A percentile compares a stretch with the other conserved stretches of the same genome.
Evolutionary conservation across 2,888 invertebrate genomes (phyloP).

Genomic region (Oscheius myriophilus): DNA sequence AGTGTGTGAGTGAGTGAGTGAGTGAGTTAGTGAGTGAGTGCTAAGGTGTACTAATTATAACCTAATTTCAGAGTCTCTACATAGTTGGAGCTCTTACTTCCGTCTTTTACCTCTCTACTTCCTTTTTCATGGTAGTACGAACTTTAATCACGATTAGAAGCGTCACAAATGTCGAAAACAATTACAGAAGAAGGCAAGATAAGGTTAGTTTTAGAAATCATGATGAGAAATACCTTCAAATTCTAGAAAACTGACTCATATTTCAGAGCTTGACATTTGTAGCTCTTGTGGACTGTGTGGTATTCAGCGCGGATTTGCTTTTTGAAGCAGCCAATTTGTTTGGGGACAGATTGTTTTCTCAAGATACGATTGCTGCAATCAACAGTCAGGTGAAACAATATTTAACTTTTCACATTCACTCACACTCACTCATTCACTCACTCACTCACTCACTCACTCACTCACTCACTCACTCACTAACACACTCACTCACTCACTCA

Average conservation of each 20-base stretch:
- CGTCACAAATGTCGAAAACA: background rate
- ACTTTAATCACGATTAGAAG: background rate
- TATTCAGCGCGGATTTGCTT: conserved; percentile 13
- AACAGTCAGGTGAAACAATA: background rate
- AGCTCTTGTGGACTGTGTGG: conserved; percentile 10
- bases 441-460: too few species aligned
- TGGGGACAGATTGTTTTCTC: background rate
- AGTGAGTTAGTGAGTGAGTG: too few species aligned
- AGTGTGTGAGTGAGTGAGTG: too few species aligned
- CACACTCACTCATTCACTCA: too few species aligned
- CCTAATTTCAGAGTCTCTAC: background rate
- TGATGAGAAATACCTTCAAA: background rate
- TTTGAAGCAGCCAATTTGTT: conserved; percentile 7
- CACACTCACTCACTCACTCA: too few species aligned
- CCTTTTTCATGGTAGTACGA: background rate
- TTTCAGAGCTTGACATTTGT: conserved; percentile 15
- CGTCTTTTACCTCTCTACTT: conserved; percentile 1
- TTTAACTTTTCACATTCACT: too few species aligned
- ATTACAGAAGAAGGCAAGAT: background rate
- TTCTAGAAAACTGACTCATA: background rate
- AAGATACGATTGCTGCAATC: background rate
- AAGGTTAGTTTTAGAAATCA: background rate
- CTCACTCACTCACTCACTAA: too few species aligned
- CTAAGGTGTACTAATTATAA: background rate
- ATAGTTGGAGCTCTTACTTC: background rate